Base-by-base conservation (phyloP, 2,888 invertebrate genomes). In the Eupelmus urozonus region DNA sequence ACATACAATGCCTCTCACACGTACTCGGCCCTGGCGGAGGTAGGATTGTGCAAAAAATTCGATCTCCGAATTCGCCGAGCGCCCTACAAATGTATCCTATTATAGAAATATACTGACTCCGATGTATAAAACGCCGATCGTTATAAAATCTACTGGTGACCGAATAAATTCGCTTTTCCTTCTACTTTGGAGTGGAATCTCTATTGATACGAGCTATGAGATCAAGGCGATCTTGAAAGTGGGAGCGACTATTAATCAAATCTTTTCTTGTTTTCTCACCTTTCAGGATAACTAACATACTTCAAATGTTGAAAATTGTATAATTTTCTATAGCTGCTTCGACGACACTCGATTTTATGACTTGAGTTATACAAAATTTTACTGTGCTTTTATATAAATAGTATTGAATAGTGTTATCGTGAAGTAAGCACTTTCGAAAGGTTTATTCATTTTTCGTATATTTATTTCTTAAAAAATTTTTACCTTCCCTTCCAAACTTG, bases 31-130 rank as follows among this genome's bases (percentile, higher is more conserved):
- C 51, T 76, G 67, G 62, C 59, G 57, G 72, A 79, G 76, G 76
- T 76, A 72, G 76, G 63, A 69, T 76, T 76, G 79, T 72, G 57
- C 79, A 76, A 78, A 70, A 73, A 63, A 72, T 62, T 71, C 62
- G 62, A 72, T 79, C 79, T 66, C 49, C 59, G 49, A 72, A 63
- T 76, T 76, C 42, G 66, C 72, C 75, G 69, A 76, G 79, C 67
- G 71, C 67, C 71, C 34, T 76, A 76, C 23, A 63, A 71, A 27
- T 79, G 55, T 60, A 79, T 55, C 49, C 59, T 79, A 66, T 71
- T 66, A 71, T 79, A 79, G 79, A 79, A 79, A 79, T 73, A 79
- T 76, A 79, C 69, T 76, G 76, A 79, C 79, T 79, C 67, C 76
- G 57, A 78, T 76, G 59, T 78, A 73, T 57, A 78, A 78, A 78